Evolutionary conservation across 1,140 invertebrate genomes (phyloP).

Genomic region (Drosophila parabipectinata): DNA sequence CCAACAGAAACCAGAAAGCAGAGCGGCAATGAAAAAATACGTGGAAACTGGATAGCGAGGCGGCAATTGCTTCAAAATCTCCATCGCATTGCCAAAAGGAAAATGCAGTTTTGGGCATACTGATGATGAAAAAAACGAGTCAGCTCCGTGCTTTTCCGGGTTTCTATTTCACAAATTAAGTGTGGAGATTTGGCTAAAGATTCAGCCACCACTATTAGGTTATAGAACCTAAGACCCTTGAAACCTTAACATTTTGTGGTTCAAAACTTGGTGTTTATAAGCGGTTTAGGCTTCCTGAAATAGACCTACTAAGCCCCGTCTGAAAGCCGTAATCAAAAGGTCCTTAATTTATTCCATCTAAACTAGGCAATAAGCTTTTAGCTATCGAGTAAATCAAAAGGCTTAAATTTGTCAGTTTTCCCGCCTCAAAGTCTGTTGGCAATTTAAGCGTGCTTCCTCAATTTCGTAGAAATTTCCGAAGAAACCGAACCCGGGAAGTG

Average conservation of each 20-base stretch:
- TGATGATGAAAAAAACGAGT: conserved; percentile 30
- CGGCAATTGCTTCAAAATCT: conserved; percentile 42
- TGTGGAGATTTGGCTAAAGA: background rate
- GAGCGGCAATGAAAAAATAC: conserved; percentile 5
- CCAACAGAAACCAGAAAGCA: conserved; percentile 18
- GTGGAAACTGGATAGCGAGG: conserved; percentile 1
- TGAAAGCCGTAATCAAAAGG: conserved; percentile 8
- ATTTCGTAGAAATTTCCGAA: conserved; percentile 36
- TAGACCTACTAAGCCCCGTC: background rate
- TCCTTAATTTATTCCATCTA: conserved; percentile 27
- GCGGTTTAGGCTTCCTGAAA: background rate
- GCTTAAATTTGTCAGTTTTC: conserved; percentile 15
- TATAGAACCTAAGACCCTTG: background rate
- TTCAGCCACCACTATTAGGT: background rate
- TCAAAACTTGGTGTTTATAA: background rate
- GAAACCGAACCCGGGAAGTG: conserved; percentile 40
- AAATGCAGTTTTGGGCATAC: conserved; percentile 36
- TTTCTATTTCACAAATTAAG: conserved; percentile 36
- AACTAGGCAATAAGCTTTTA: conserved; percentile 17
- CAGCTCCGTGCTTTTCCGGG: conserved; percentile 26
- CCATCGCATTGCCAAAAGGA: conserved; percentile 38
- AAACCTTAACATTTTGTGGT: background rate
- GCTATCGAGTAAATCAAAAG: conserved; percentile 5
- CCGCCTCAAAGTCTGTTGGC: conserved; percentile 8
- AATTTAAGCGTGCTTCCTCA: conserved; percentile 21